These are phyloP conservation scores for Oreochromis mossambicus DNA, from an alignment of 2,797 vertebrate species.

Conservation along the genomic window DNA sequence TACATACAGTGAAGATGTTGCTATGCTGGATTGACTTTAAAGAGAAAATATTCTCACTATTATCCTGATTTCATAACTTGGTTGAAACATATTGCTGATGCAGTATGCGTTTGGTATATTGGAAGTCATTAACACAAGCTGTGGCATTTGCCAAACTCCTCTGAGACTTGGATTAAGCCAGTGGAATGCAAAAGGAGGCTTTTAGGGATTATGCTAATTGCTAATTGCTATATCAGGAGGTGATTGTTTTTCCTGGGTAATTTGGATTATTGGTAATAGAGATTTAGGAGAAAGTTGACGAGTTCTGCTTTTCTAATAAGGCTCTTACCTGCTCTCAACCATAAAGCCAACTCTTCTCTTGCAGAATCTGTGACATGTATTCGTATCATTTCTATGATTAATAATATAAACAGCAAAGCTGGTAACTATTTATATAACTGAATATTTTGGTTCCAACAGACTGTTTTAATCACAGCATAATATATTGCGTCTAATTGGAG, in stretches of 20 bases:
- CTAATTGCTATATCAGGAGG: conserved; percentile 65
- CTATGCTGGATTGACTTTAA: not conserved
- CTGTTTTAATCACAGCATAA: not conserved
- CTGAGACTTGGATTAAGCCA: conserved; percentile 55
- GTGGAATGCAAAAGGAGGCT: conserved; percentile 55
- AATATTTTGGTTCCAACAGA: not conserved
- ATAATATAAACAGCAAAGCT: not conserved
- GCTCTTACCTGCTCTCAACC: conserved; percentile 26
- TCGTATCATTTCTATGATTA: not conserved
- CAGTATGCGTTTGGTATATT: not conserved
- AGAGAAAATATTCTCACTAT: not conserved
- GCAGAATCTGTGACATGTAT: not conserved
- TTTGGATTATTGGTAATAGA: conserved; percentile 63
- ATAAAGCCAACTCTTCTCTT: not conserved
- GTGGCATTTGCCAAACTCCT: conserved; percentile 56
- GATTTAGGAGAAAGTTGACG: conserved; percentile 42
- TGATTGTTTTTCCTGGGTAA: conserved; percentile 66
- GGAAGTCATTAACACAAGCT: conserved; percentile 50
- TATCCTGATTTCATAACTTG: not conserved
- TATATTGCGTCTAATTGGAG: not conserved
- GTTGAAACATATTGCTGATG: not conserved
- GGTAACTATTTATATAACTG: not conserved
- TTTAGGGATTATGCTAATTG: conserved; percentile 75
- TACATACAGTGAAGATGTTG: not conserved
- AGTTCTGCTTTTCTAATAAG: conserved; percentile 42